A percentile compares a stretch with the other conserved stretches of the same genome.
Evolutionary conservation across 1,140 invertebrate species (phyloP).

Genomic region (Teleopsis dalmanni): DNA sequence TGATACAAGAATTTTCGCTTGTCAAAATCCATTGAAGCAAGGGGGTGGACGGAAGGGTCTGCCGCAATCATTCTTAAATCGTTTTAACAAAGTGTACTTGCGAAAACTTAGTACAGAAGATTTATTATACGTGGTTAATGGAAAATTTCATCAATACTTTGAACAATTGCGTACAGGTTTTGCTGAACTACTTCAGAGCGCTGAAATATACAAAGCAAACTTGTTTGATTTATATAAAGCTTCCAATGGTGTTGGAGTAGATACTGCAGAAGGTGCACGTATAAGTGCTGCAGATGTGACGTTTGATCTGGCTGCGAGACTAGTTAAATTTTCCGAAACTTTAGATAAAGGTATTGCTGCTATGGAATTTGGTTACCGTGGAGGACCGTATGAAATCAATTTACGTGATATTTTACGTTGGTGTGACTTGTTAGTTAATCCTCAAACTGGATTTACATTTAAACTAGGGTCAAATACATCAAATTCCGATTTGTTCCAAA

Average conservation of each 20-base stretch:
- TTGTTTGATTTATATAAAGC: constrained; percentile 23
- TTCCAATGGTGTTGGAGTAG: background rate
- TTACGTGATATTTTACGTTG: constrained; percentile 89
- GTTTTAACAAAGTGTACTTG: constrained; percentile 94
- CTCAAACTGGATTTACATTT: constrained; percentile 28
- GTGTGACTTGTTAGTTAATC: constrained; percentile 57
- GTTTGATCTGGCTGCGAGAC: constrained; percentile 55
- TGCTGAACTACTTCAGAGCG: background rate
- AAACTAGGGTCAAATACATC: background rate
- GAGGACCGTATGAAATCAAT: constrained; percentile 95
- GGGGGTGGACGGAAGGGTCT: constrained; percentile 92
- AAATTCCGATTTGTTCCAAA: background rate
- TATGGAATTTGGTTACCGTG: constrained; percentile 62
- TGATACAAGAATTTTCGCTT: constrained; percentile 87
- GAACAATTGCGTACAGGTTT: constrained; percentile 13
- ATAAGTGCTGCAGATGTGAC: background rate
- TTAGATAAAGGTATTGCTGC: constrained; percentile 58
- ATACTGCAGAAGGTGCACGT: background rate
- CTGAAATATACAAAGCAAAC: constrained; percentile 8
- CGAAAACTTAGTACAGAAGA: constrained; percentile 72
- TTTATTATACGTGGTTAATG: constrained; percentile 48
- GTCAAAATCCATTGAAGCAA: constrained; percentile 96
- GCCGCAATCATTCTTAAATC: constrained; percentile 94
- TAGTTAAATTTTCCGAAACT: constrained; percentile 75
- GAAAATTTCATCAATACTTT: constrained; percentile 29